Conservation (phyloP, 2,797 vertebrate species). For the Clarias laeviceps region DNA sequence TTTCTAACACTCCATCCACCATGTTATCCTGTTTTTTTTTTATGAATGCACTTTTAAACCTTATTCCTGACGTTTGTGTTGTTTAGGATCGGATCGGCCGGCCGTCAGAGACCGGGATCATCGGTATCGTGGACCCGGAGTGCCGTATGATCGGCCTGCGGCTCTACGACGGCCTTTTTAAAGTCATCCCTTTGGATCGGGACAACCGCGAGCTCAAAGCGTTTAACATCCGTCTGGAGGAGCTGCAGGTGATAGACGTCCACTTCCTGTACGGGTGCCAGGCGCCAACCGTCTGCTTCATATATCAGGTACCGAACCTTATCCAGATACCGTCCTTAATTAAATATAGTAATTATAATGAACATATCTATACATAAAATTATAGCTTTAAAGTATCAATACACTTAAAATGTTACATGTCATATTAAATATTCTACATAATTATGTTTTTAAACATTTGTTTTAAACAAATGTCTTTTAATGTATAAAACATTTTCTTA, state of each 20-base stretch:
- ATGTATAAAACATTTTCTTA: background rate
- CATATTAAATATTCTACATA: background rate
- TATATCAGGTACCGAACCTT: constrained; percentile 86
- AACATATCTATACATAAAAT: too few relatives aligned
- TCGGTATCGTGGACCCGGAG: constrained; percentile 96
- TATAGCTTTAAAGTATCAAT: background rate
- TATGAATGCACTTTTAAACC: background rate
- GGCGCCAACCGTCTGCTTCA: constrained; percentile 97
- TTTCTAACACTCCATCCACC: too few relatives aligned
- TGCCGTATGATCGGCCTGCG: constrained; percentile 97
- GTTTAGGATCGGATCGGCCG: constrained; percentile 93
- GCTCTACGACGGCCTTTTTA: constrained; percentile 95
- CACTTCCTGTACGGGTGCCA: constrained; percentile 97
- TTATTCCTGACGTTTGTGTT: background rate
- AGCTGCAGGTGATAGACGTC: constrained; percentile 96
- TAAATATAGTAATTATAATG: too few relatives aligned
- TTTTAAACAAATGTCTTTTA: background rate
- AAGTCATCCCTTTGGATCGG: constrained; percentile 94
- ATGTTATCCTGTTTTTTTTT: too few relatives aligned
- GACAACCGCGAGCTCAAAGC: constrained; percentile 98
- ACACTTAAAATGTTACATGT: background rate
- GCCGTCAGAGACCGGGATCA: constrained; percentile 96
- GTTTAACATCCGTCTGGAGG: constrained; percentile 97
- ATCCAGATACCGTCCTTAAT: too few relatives aligned
- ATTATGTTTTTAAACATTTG: background rate